A percentile compares a stretch with the other conserved stretches of the same genome.
These are phyloP conservation scores for Stigmatopora nigra DNA, from an alignment of 2,113 vertebrate genomes.

Conservation along the genomic window DNA sequence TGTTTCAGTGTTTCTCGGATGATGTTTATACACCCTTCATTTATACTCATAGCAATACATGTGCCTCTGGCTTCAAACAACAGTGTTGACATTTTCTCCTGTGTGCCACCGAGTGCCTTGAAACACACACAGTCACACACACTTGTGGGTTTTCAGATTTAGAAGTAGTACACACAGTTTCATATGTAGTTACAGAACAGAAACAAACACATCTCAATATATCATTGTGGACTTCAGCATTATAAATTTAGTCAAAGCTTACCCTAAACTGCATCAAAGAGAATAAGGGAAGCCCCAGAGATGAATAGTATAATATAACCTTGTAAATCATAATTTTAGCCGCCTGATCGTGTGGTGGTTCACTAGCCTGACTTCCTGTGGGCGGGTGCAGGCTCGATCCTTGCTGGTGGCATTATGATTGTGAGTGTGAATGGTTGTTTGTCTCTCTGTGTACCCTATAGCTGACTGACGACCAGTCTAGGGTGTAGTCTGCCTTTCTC, in stretches of 20 bases:
- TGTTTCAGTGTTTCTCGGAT: conserved; percentile 12
- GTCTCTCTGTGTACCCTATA: no score
- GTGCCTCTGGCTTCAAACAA: conserved; percentile 48
- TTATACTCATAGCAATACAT: conserved; percentile 27
- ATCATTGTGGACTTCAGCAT: background rate
- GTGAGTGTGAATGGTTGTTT: no score
- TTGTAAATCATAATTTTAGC: no score
- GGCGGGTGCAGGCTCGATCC: no score
- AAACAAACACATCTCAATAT: background rate
- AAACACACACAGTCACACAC: background rate
- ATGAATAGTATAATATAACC: no score
- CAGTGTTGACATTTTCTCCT: conserved; percentile 49
- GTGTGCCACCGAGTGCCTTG: conserved; percentile 41
- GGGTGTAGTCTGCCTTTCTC: no score
- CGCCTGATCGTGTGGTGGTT: no score
- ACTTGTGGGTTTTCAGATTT: conserved; percentile 35
- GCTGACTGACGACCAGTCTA: no score
- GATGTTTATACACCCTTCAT: conserved; percentile 20
- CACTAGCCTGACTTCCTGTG: no score
- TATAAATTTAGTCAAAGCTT: background rate
- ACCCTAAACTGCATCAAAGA: background rate
- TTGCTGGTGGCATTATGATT: no score
- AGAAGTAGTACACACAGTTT: background rate
- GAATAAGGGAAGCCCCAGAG: no score
- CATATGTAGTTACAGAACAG: conserved; percentile 41